These are phyloP conservation scores for Mus pahari DNA, from an alignment of 2,113 vertebrate genomes.

Conservation along the genomic window DNA sequence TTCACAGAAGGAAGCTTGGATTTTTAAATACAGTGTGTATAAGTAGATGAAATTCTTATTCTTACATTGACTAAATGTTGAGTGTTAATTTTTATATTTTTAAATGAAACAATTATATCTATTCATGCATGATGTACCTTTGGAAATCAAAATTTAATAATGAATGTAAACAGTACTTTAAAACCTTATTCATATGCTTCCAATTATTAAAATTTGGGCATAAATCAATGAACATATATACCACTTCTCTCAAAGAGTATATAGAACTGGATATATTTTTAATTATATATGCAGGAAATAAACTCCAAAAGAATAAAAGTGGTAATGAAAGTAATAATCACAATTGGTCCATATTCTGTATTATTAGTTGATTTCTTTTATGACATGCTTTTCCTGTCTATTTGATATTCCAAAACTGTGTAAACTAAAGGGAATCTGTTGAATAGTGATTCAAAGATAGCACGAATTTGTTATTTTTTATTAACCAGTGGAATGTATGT, in stretches of 20 bases:
- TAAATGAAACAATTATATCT: slow-evolving; percentile 33
- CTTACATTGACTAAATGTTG: neutral
- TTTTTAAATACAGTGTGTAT: neutral
- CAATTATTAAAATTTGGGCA: neutral
- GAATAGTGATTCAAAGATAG: neutral
- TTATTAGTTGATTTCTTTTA: neutral
- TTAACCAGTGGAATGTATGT: neutral
- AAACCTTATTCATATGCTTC: neutral
- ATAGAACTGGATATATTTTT: slow-evolving; percentile 13
- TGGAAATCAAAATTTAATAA: slow-evolving; percentile 31
- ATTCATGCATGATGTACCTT: neutral
- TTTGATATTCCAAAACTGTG: neutral
- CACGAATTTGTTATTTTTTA: slow-evolving; percentile 19
- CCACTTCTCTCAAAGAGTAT: neutral
- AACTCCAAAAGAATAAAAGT: neutral
- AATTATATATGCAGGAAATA: neutral
- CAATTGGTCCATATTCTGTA: neutral
- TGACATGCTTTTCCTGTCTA: neutral
- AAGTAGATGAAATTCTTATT: neutral
- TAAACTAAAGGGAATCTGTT: neutral
- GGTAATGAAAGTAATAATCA: neutral
- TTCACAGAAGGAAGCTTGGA: neutral
- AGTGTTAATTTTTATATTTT: neutral
- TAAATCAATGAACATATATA: neutral
- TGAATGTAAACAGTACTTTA: neutral